phyloP scores from a whole-genome alignment of 2,797 vertebrate species.

The Macropodus opercularis region DNA sequence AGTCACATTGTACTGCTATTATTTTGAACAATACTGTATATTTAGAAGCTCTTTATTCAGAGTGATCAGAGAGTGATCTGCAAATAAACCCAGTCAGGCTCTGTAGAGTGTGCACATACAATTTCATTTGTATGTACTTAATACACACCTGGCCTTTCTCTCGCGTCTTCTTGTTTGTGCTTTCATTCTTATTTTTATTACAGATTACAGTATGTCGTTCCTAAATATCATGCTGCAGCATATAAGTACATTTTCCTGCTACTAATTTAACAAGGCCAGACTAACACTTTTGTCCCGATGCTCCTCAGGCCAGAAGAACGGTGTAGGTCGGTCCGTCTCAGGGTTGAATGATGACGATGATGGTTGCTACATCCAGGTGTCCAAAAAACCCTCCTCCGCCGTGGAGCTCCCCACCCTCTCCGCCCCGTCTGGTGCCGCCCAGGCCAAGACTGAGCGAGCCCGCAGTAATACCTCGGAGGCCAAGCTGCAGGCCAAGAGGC shows the following conservation, averaged over 20 bases:
- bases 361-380: slow-evolving; percentile 90
- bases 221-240: background rate
- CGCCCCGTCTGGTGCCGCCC: slow-evolving; percentile 1
- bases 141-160: too few relatives aligned
- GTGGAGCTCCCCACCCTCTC: slow-evolving; percentile 87
- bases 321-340: slow-evolving; percentile 6
- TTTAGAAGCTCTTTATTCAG: too few relatives aligned
- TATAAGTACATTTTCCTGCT: background rate
- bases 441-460: slow-evolving; percentile 66
- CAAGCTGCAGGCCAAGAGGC: slow-evolving; percentile 90
- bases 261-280: background rate
- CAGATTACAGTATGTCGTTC: too few relatives aligned
- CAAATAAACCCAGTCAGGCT: too few relatives aligned
- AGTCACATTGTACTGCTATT: too few relatives aligned
- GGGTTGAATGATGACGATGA: slow-evolving; percentile 81
- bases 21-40: too few relatives aligned
- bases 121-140: too few relatives aligned
- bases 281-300: background rate
- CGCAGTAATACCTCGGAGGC: slow-evolving; percentile 86
- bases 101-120: too few relatives aligned
- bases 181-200: background rate
- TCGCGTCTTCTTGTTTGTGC: too few relatives aligned
- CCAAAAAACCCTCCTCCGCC: slow-evolving; percentile 70
- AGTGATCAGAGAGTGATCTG: too few relatives aligned
- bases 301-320: slow-evolving; percentile 76